phyloP scores from a whole-genome alignment of 2,888 invertebrate genomes.

The Drosophila anomalata region DNA sequence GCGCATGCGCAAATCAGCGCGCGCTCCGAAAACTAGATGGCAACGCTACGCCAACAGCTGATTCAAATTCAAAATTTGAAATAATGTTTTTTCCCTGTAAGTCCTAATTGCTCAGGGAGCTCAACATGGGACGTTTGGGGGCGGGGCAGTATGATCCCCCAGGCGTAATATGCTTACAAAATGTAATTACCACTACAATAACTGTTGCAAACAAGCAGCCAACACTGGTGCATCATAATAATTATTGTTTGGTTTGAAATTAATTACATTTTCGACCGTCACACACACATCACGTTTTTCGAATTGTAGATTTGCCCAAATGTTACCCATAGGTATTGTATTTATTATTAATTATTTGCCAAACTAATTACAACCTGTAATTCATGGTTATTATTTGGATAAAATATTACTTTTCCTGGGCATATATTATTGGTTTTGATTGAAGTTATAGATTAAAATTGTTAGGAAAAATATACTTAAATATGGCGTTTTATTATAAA shows the following conservation, averaged over 20 bases:
- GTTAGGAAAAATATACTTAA: no score
- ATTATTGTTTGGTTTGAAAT: constrained; percentile 61
- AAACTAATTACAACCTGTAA: constrained; percentile 48
- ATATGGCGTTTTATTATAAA: no score
- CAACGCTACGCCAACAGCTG: constrained; percentile 53
- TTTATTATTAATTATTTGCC: constrained; percentile 50
- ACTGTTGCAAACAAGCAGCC: constrained; percentile 18
- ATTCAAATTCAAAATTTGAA: constrained; percentile 34
- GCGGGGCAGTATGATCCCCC: constrained; percentile 43
- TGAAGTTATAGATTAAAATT: no score
- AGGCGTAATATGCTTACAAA: constrained; percentile 55
- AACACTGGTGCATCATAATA: constrained; percentile 24
- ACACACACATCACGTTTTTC: constrained; percentile 20
- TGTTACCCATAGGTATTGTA: constrained; percentile 39
- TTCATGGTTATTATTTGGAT: background rate
- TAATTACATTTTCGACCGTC: constrained; percentile 56
- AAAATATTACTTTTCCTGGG: background rate
- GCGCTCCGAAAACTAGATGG: constrained; percentile 50
- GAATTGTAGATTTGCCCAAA: constrained; percentile 30
- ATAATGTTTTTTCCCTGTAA: background rate
- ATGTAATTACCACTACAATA: constrained; percentile 61
- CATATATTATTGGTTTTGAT: no score
- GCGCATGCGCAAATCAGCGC: constrained; percentile 58
- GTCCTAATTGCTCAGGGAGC: constrained; percentile 5
- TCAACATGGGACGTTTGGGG: background rate